Evolutionary conservation across 2,797 vertebrate species (phyloP), one percentile per base, ranked within the genome.

Genomic region (Odontamblyopus rebecca): DNA sequence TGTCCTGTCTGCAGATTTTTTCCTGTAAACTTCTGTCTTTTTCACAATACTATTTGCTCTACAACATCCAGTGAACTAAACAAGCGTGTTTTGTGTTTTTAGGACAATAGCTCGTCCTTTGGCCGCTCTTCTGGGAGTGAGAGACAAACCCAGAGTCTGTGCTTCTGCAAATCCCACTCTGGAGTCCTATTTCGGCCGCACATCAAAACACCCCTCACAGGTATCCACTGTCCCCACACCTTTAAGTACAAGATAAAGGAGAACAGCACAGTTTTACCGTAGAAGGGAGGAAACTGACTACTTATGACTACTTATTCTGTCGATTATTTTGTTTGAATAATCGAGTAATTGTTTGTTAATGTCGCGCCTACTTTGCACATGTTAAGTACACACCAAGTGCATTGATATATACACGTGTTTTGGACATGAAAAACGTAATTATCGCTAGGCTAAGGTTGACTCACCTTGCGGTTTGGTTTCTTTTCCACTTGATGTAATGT

Each of bases 201-300:
- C 88, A 32, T 91, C 92, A 72, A 99, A 97, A 83, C 95, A 96
- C 70, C 98, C 96, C 81, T 92, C 94, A 82, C 96, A 97, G 96
- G 97, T 98, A 93, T 71, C 2, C 44, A 11, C 64, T 67, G 72
- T 29, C 57, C 68, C 56, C n/a, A 13, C 23, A n/a, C 16, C 16
- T 35, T 30, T n/a, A 11, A 62, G 19, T 5, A 18, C 61, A 62
- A n/a, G 32, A 11, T 30, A 60, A 29, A 60, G 27, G 57, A 27
- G 57, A 60, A 16, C 12, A 2, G 26, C 27, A 8, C 57, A 29
- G 18, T 38, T 38, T 38, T 38, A 38, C 35, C 35, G 9, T 9
- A 38, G 35, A 38, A 9, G 8, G 35, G 8, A 38, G 2, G 35
- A 38, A 38, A 32, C 30, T 32, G 30, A 32, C 30, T 32, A 23